Evolutionary conservation across 1,140 invertebrate species (phyloP), one percentile per base, ranked within the genome.

Genomic region (Acromyrmex heyeri): DNA sequence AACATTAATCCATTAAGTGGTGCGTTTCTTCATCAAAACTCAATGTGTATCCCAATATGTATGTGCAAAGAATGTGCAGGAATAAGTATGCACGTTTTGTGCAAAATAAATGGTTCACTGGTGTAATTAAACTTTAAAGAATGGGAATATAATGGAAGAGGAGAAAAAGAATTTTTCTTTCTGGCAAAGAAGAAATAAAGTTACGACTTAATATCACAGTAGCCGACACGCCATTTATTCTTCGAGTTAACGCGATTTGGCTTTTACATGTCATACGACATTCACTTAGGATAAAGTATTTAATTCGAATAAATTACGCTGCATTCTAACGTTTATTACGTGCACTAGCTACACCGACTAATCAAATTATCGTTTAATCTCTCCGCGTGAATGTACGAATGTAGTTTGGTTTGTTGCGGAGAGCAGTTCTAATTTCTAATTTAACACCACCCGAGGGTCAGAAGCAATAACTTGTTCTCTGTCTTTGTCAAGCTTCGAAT

Each of bases 351-450:
- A 18, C 24, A 21, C 6, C 27, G 1, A 48, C 7, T 83, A 50
- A 83, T 83, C 10, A 73, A 73, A 83, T 83, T 61, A 69, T 73
- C 55, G 14, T 50, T 62, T 75, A 75, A 61, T 34, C 10, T 4
- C 55, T 69, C 12, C 16, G 65, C 48, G 64, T 57, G 10, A 70
- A 44, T 48, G 18, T 64, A 34, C 16, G 27, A 79, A 18, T 53
- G 30, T 38, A 81, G 16, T 57, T 38, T 24, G 8, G 64, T 55
- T 55, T 81, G 48, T 69, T 55, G 30, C 64, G 3, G 53, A 57
- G 69, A 44, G 24, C 18, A 69, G 53, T 59, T 57, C 48, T 72
- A 82, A 82, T 82, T 62, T 61, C 55, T 73, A 30, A 73, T 59
- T 61, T 59, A 48, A 75, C 27, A 48, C 14, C 24, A 50, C n/a